Percentiles rank a stretch among this genome's conserved stretches.
These are phyloP conservation scores for Equus quagga DNA, from an alignment of 2,113 vertebrate genomes.

Conservation along the genomic window DNA sequence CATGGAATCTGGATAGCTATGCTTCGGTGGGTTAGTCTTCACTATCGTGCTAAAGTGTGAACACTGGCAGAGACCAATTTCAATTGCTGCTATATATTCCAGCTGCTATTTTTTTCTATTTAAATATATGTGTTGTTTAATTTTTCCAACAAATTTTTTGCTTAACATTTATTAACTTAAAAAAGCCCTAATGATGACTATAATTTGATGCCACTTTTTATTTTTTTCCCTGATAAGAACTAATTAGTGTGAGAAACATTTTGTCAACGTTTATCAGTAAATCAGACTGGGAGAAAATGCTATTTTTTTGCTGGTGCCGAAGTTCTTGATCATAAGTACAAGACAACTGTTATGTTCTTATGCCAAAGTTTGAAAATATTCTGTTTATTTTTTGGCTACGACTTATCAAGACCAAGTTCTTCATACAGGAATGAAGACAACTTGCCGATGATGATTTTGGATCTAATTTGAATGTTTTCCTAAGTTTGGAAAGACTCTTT, in stretches of 20 bases:
- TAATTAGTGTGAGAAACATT: constrained; percentile 72
- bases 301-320: constrained; percentile 44
- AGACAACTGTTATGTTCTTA: constrained; percentile 40
- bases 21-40: no score
- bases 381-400: background rate
- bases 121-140: background rate
- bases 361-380: constrained; percentile 60
- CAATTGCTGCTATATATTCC: background rate
- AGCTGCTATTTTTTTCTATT: background rate
- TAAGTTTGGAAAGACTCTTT: constrained; percentile 14
- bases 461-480: background rate
- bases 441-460: background rate
- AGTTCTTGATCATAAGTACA: constrained; percentile 38
- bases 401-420: background rate
- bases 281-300: constrained; percentile 66
- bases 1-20: no score
- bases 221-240: constrained; percentile 40
- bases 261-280: constrained; percentile 54
- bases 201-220: constrained; percentile 51
- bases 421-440: background rate
- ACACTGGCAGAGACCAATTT: background rate
- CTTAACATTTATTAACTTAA: background rate
- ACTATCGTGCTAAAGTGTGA: background rate
- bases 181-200: constrained; percentile 3
- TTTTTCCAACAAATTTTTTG: background rate